Conservation (phyloP, 2,113 vertebrate genomes). For the Callipepla squamata region DNA sequence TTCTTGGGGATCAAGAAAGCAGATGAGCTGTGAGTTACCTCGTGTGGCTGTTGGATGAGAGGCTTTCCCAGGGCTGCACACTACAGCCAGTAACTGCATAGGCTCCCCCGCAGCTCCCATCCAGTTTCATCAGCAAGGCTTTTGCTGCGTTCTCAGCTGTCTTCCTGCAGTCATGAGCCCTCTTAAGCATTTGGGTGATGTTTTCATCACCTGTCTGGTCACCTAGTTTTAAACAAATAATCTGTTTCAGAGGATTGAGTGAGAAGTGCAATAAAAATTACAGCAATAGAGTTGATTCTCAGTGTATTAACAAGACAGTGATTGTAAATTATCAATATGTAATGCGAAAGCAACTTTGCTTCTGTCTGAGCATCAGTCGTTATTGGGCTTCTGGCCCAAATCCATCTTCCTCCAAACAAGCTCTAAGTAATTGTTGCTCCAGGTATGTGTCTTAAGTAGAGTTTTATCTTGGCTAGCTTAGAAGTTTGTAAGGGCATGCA, state of each 20-base stretch:
- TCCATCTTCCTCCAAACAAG: neutral
- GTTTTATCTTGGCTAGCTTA: neutral
- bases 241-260: slow-evolving; percentile 17
- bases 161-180: slow-evolving; percentile 88
- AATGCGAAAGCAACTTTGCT: neutral
- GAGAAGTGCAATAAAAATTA: neutral
- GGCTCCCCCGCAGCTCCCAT: slow-evolving; percentile 86
- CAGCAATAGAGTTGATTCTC: neutral
- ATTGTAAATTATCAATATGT: neutral
- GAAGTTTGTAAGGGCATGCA: neutral
- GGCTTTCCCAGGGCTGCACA: slow-evolving; percentile 87
- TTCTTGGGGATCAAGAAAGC: neutral
- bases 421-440: neutral
- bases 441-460: neutral
- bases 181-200: slow-evolving; percentile 86
- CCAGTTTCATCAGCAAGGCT: slow-evolving; percentile 86
- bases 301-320: neutral
- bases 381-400: neutral
- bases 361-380: neutral
- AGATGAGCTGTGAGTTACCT: slow-evolving; percentile 75
- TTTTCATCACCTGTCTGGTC: slow-evolving; percentile 85
- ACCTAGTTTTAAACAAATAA: slow-evolving; percentile 73
- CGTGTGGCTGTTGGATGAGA: slow-evolving; percentile 90
- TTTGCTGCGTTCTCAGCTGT: slow-evolving; percentile 88
- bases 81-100: slow-evolving; percentile 81